Evolutionary conservation across 2,113 vertebrate species (phyloP).

Genomic region (Opisthocomus hoazin): DNA sequence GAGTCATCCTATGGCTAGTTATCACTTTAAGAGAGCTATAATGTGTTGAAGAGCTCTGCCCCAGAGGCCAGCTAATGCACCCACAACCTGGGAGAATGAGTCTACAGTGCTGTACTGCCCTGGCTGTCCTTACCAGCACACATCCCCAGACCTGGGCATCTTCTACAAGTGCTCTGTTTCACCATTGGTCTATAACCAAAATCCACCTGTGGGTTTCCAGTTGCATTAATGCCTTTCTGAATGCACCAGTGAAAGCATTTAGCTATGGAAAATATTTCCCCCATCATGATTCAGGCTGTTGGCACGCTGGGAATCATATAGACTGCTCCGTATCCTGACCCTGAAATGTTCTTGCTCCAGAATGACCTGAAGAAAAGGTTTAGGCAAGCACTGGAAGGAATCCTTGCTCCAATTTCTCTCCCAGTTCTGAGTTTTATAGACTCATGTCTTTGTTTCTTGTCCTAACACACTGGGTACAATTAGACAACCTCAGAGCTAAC

Average conservation of each 20-base stretch:
- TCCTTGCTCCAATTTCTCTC: background rate
- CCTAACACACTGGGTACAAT: background rate
- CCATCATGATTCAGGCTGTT: background rate
- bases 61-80: background rate
- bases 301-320: background rate
- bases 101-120: background rate
- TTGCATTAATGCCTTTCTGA: background rate
- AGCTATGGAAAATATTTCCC: background rate
- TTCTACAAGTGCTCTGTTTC: background rate
- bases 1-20: background rate
- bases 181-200: background rate
- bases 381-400: background rate
- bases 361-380: accelerated
- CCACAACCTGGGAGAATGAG: background rate
- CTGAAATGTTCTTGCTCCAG: background rate
- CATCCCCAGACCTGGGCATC: background rate
- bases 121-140: background rate
- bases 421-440: background rate
- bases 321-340: background rate
- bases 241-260: background rate
- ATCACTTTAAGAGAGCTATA: background rate
- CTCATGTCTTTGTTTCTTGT: background rate
- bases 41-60: background rate
- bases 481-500: background rate
- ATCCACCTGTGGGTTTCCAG: background rate